phyloP scores from a whole-genome alignment of 2,888 invertebrate species.

The Limnephilus marmoratus region DNA sequence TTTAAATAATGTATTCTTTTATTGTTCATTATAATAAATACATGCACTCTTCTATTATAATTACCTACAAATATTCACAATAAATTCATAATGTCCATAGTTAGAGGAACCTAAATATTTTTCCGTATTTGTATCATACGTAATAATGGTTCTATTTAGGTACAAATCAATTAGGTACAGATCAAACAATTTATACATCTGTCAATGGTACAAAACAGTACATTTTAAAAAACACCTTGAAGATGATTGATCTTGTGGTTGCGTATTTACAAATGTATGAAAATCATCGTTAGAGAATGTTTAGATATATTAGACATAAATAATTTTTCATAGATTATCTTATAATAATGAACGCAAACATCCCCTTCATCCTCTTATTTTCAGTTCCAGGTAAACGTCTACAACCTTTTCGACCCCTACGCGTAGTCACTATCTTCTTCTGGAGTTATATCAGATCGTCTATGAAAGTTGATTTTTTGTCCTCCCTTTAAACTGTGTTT shows the following conservation, averaged over 20 bases:
- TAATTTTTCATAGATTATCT: neutral
- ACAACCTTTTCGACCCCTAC: neutral
- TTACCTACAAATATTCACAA: neutral
- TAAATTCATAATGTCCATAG: neutral
- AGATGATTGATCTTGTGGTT: too few species aligned
- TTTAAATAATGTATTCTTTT: neutral
- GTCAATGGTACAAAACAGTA: too few species aligned
- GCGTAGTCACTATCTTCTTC: slow-evolving; percentile 43
- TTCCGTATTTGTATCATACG: too few species aligned
- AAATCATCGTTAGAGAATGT: neutral
- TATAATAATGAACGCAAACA: neutral
- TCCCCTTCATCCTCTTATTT: neutral
- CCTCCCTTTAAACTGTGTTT: neutral
- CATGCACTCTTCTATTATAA: neutral
- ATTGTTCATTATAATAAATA: neutral
- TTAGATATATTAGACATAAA: neutral
- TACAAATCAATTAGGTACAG: too few species aligned
- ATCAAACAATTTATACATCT: too few species aligned
- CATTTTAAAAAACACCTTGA: too few species aligned
- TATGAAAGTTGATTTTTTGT: slow-evolving; percentile 2
- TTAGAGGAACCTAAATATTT: neutral
- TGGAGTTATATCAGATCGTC: slow-evolving; percentile 50
- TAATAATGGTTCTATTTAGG: too few species aligned
- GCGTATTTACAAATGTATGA: neutral
- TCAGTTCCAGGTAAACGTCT: neutral